Evolutionary conservation across 2,113 vertebrate genomes (phyloP).

Genomic region (Austrofundulus limnaeus): DNA sequence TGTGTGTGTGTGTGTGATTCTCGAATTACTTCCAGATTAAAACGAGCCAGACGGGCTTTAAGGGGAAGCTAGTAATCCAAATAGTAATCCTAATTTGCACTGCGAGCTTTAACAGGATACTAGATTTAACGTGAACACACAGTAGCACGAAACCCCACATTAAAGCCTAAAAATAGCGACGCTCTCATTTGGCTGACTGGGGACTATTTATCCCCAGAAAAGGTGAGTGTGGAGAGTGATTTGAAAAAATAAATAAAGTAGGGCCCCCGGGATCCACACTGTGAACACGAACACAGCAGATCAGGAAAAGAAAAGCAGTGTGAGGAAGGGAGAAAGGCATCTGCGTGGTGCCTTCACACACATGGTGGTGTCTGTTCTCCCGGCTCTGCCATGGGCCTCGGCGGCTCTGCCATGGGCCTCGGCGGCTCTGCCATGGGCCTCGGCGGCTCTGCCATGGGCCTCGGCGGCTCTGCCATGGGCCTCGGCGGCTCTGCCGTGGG

Average conservation of each 20-base stretch:
- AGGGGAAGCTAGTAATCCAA: constrained; percentile 50
- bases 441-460: no score
- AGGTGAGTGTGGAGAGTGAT: constrained; percentile 6
- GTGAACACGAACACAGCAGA: constrained; percentile 10
- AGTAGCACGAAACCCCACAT: constrained; percentile 22
- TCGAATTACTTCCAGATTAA: constrained; percentile 58
- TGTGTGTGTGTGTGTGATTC: constrained; percentile 24
- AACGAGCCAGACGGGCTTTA: constrained; percentile 38
- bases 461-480: no score
- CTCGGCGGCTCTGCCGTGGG: no score
- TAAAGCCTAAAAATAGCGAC: constrained; percentile 23
- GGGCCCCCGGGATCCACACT: constrained; percentile 1
- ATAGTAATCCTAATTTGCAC: constrained; percentile 62
- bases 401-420: no score
- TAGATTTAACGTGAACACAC: constrained; percentile 11
- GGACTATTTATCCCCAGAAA: constrained; percentile 18
- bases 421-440: no score
- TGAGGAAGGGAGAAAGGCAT: constrained; percentile 1
- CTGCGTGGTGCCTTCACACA: constrained; percentile 26
- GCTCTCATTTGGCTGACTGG: background rate
- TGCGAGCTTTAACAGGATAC: constrained; percentile 33
- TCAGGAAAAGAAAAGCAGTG: background rate
- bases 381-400: no score
- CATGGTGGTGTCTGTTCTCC: constrained; percentile 16
- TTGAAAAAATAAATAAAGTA: constrained; percentile 18